Evolutionary conservation across 2,888 invertebrate species (phyloP), one percentile per base, ranked within the genome.

Genomic region (Heliconius aoede): DNA sequence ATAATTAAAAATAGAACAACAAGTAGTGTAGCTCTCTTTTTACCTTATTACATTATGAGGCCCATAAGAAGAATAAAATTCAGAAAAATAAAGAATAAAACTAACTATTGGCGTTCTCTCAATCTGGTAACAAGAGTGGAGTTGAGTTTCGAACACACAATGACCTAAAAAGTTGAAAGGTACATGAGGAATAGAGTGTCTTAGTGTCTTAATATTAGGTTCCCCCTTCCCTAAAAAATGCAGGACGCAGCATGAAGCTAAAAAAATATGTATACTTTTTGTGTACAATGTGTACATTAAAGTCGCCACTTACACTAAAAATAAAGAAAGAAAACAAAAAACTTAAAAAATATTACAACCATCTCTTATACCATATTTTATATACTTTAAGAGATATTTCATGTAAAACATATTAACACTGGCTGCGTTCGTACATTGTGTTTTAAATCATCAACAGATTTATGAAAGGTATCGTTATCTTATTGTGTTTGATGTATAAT

Each of bases 371-470:
- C 82, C 82, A 82, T 24, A 76, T 72, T 81, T 83, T 82, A 82
- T 83, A 82, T 84, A 69, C 30, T 84, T 83, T 81, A 82, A 81
- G 80, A 82, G 75, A 84, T 85, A 84, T 85, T 84, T 84, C 84
- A 84, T 81, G 84, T 83, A 83, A 81, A 83, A 85, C 84, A 82
- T 85, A 86, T 86, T 84, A 86, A 83, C 81, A 79, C 58, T 40
- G 36, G 24, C 36, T 36, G 18, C 26, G 40, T 26, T 3, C 36
- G 40, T 26, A 26, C 58, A 60, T 36, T 61, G 26, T 21, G 60
- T n/a, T 60, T 32, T 61, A 72, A 72, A 72, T 72, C 60, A 72
- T 69, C 13, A 15, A 69, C 55, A 55, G 32, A 69, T 55, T 69
- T 69, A 69, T 55, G 69, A n/a, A 24, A 32, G 55, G 55, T 55